Base-by-base conservation (phyloP, 2,113 vertebrate species). In the Butorides virescens region DNA sequence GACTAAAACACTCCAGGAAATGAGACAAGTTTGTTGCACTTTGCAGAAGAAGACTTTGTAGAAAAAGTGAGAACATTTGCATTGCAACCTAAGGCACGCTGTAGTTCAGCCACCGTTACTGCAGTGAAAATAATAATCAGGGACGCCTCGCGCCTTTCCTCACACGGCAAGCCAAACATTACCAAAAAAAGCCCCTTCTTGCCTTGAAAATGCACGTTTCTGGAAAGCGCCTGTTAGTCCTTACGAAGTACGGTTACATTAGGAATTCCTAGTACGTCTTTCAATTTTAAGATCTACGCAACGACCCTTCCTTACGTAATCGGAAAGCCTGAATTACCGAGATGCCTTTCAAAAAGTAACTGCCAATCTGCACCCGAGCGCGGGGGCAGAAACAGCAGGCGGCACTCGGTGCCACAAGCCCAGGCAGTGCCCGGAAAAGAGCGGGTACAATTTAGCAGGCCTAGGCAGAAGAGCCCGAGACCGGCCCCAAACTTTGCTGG, bases 231-330 rank as follows among this genome's bases (percentile, higher is more conserved):
- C 17, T 13, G 13, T 11, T 5, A 30, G n/a, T 16, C 47, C 49
- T 72, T 46, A 68, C 0, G 2, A 59, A 82, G 15, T 4, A 15
- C 1, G 47, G 27, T 20, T 66, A 37, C 27, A 6, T 26, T 29
- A 53, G 5, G 7, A 67, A 75, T 20, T 65, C 23, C 59, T 11
- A 23, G 17, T 10, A 34, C 1, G 8, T 7, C 46, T 50, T 42
- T 20, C 52, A 49, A 11, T 4, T 26, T 0, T 1, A 29, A 74
- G 32, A 67, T 0, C 19, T 6, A 25, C 23, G 8, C 5, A 44
- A 50, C 5, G 14, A 53, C 11, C 11, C 10, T 22, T 11, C 7
- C 20, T 18, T 26, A 49, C 4, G 36, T 9, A 44, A 37, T 1
- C 3, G 18, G 34, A n/a, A 66, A 72, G 30, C 32, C 73, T 2